These are phyloP conservation scores for Callinectes sapidus DNA, from an alignment of 2,888 invertebrate species.

Conservation along the genomic window DNA sequence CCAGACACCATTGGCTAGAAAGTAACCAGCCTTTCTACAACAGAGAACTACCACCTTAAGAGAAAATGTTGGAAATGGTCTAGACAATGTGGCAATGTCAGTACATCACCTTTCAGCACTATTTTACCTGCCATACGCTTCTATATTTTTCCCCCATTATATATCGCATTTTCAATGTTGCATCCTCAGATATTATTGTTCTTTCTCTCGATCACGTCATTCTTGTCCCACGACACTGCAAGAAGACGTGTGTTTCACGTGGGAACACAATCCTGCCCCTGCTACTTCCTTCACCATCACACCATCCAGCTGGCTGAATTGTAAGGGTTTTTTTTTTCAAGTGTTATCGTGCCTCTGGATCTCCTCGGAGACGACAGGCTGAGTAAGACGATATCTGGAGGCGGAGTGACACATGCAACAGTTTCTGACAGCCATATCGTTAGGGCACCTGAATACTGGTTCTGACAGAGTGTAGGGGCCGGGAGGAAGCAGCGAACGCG, in stretches of 20 bases:
- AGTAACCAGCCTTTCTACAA: background rate
- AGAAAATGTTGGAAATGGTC: conserved; percentile 48
- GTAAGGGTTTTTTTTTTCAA: background rate
- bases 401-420: conserved; percentile 35
- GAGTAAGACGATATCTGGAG: conserved; percentile 33
- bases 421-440: conserved; percentile 11
- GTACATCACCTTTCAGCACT: conserved; percentile 46
- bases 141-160: conserved; percentile 21
- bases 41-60: background rate
- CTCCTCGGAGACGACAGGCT: conserved; percentile 22
- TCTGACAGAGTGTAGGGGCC: conserved; percentile 19
- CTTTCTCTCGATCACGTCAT: background rate
- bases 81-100: background rate
- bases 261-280: background rate
- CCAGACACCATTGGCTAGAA: background rate
- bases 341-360: conserved; percentile 19
- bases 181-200: background rate
- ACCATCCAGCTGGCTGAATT: background rate
- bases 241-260: background rate
- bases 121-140: conserved; percentile 32
- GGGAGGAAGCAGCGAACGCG: conserved; percentile 28
- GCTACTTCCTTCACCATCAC: background rate
- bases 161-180: conserved; percentile 11
- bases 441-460: conserved; percentile 34
- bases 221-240: background rate